phyloP scores from a whole-genome alignment of 2,797 vertebrate genomes.

The Bucorvus abyssinicus region DNA sequence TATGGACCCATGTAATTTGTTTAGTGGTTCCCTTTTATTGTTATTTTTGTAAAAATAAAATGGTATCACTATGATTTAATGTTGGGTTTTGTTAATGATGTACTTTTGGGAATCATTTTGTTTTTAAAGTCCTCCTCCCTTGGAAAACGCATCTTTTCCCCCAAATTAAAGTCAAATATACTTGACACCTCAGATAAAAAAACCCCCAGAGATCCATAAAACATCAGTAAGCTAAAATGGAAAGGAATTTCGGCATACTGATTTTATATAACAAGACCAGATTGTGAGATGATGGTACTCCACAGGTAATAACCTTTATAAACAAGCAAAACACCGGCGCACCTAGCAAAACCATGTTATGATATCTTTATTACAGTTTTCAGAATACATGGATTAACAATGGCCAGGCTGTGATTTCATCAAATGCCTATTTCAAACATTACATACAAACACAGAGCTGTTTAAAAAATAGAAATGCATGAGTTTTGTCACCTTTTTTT shows the following conservation, averaged over 20 bases:
- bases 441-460: conserved; percentile 63
- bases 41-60: neutral
- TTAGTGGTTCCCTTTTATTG: conserved; percentile 33
- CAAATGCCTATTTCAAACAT: conserved; percentile 63
- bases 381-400: conserved; percentile 65
- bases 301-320: neutral
- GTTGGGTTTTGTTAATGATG: neutral
- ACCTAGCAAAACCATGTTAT: conserved; percentile 39
- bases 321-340: conserved; percentile 42
- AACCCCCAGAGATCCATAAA: neutral
- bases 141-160: neutral
- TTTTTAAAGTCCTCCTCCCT: neutral
- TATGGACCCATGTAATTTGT: neutral
- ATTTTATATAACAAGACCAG: neutral
- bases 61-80: neutral
- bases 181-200: neutral
- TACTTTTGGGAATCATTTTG: neutral
- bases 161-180: conserved; percentile 2
- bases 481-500: conserved; percentile 42
- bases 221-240: neutral
- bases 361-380: conserved; percentile 63
- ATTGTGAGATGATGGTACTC: neutral
- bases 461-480: conserved; percentile 66
- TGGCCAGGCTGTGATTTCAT: conserved; percentile 63
- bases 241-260: neutral